These are phyloP conservation scores for Lysiphlebus fabarum DNA, from an alignment of 1,140 invertebrate genomes.

Conservation along the genomic window DNA sequence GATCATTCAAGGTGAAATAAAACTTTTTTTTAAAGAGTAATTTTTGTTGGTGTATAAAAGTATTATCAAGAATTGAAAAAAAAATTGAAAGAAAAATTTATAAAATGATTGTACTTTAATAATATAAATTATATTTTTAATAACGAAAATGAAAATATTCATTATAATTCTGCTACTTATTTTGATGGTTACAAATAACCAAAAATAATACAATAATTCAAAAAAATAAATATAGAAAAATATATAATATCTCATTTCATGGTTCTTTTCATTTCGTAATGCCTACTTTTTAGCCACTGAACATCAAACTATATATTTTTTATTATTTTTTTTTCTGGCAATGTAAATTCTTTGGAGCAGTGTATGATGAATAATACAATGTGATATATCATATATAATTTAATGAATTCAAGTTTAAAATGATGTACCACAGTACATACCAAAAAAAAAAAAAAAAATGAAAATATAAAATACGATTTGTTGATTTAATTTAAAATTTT, in stretches of 20 bases:
- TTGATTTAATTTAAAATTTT: not conserved
- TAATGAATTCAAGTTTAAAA: not conserved
- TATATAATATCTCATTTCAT: slow-evolving; percentile 21
- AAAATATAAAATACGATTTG: slow-evolving; percentile 1
- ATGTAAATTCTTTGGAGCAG: not conserved
- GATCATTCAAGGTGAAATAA: no score
- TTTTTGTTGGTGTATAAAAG: no score
- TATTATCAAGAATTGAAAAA: no score
- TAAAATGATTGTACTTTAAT: no score
- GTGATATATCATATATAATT: not conserved
- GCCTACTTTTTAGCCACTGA: slow-evolving; percentile 2
- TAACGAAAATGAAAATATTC: slow-evolving; percentile 2
- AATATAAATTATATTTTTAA: not conserved
- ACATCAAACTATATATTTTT: not conserved
- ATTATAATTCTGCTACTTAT: slow-evolving; percentile 5
- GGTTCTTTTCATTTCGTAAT: slow-evolving; percentile 19
- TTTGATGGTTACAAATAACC: slow-evolving; percentile 22
- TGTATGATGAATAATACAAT: not conserved
- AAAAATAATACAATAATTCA: not conserved
- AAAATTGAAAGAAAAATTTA: no score
- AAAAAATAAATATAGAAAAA: slow-evolving; percentile 16
- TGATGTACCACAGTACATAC: no score
- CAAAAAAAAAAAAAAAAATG: slow-evolving; percentile 4
- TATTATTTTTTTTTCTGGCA: not conserved
- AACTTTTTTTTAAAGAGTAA: no score